Conservation (phyloP, 1,140 invertebrate species). For the Calephelis nemesis region DNA sequence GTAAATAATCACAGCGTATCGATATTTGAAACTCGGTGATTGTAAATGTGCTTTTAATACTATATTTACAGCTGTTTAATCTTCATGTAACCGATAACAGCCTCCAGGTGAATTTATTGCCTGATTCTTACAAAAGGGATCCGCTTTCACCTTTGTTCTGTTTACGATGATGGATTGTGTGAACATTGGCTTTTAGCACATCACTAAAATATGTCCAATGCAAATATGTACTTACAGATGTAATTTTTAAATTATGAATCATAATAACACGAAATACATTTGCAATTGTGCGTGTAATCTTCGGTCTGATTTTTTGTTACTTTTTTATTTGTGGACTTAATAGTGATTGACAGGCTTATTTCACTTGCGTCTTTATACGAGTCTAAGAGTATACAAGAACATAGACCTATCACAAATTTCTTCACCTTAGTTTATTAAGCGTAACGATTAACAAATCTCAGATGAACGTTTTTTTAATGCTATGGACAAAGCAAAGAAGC, state of each 20-base stretch:
- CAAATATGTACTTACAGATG: not conserved
- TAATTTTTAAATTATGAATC: slow-evolving; percentile 1
- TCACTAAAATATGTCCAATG: slow-evolving; percentile 1
- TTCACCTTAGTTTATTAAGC: too few relatives aligned
- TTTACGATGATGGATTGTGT: not conserved
- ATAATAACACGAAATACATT: not conserved
- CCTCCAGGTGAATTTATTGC: slow-evolving; percentile 20
- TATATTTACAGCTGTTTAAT: slow-evolving; percentile 24
- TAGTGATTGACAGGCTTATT: too few relatives aligned
- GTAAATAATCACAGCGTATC: slow-evolving; percentile 33
- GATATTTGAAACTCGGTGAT: slow-evolving; percentile 22
- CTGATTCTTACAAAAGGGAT: slow-evolving; percentile 2
- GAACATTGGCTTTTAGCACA: slow-evolving; percentile 2
- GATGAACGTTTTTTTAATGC: too few relatives aligned
- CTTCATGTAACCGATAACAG: slow-evolving; percentile 29
- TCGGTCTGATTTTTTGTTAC: too few relatives aligned
- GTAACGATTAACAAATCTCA: too few relatives aligned
- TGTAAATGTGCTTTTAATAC: slow-evolving; percentile 28
- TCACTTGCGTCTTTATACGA: too few relatives aligned
- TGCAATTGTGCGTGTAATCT: too few relatives aligned
- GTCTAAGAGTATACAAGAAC: too few relatives aligned
- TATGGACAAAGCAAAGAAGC: too few relatives aligned
- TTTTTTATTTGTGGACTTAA: too few relatives aligned
- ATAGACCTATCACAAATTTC: too few relatives aligned
- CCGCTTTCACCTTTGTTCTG: slow-evolving; percentile 10